Evolutionary conservation across 2,113 vertebrate genomes (phyloP).

Genomic region (Stigmatopora argus): DNA sequence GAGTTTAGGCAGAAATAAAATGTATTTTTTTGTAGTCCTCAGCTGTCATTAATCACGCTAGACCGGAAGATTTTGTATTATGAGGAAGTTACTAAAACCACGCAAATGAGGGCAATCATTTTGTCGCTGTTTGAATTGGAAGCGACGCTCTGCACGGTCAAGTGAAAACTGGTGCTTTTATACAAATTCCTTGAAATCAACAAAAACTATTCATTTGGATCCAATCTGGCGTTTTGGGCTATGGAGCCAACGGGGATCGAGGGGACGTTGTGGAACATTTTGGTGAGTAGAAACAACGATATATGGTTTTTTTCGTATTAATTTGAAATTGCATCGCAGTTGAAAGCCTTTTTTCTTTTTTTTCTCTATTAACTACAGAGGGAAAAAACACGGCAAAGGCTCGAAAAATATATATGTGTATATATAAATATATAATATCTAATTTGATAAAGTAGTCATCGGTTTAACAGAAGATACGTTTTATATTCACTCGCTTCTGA

Average conservation of each 20-base stretch:
- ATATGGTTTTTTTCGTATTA: background rate
- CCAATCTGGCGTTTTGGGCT: background rate
- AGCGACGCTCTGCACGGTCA: background rate
- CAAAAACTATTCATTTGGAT: background rate
- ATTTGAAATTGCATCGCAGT: background rate
- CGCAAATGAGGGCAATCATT: background rate
- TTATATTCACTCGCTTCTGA: background rate
- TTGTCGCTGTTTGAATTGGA: background rate
- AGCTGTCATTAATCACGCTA: background rate
- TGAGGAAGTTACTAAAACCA: background rate
- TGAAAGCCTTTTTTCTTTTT: background rate
- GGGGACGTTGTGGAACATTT: conserved; percentile 63
- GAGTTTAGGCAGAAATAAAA: background rate
- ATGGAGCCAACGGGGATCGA: conserved; percentile 64
- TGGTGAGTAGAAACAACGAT: conserved; percentile 56
- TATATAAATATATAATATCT: no score
- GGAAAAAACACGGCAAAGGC: no score
- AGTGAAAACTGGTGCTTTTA: background rate
- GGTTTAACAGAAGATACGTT: no score
- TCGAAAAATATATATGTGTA: no score
- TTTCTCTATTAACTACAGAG: background rate
- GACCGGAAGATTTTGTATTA: background rate
- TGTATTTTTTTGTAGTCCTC: background rate
- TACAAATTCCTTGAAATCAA: background rate
- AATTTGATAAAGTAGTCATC: no score